These are phyloP conservation scores for Apostichopus japonicus DNA, from an alignment of 35 echinoderm and acorn worm genomes.

Conservation along the genomic window DNA sequence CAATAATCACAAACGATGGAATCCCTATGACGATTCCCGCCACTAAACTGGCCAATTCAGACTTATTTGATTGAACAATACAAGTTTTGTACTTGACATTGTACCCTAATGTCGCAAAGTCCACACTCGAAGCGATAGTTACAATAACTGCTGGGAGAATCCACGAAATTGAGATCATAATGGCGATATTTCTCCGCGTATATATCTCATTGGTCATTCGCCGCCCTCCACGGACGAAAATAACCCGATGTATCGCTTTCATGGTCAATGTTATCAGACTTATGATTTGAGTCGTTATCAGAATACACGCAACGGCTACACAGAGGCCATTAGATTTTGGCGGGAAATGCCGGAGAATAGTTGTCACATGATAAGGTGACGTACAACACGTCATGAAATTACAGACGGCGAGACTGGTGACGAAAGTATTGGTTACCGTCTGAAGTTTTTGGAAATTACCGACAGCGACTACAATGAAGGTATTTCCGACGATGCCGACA, in stretches of 20 bases:
- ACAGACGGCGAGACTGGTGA: constrained; percentile 23
- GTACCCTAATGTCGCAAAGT: constrained; percentile 4
- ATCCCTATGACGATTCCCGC: constrained; percentile 1
- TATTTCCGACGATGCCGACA: neutral
- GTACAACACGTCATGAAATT: constrained; percentile 7
- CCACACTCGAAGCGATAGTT: neutral
- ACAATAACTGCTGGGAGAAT: constrained; percentile 4
- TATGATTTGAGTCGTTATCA: constrained; percentile 10
- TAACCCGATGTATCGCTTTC: neutral
- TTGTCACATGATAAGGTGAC: neutral
- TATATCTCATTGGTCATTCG: neutral
- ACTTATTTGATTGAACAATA: neutral
- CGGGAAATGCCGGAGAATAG: constrained; percentile 12
- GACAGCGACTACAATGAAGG: neutral
- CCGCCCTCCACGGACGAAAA: neutral
- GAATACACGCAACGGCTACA: neutral
- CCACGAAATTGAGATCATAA: constrained; percentile 5
- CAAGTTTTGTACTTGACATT: constrained; percentile 20
- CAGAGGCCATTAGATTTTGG: neutral
- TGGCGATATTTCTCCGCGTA: neutral
- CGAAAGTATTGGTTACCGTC: neutral
- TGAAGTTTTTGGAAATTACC: neutral
- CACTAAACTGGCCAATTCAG: neutral
- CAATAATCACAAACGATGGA: neutral
- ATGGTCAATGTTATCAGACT: neutral